Base-by-base conservation (phyloP, 23 tunicate genomes). In the Ascidia mentula region DNA sequence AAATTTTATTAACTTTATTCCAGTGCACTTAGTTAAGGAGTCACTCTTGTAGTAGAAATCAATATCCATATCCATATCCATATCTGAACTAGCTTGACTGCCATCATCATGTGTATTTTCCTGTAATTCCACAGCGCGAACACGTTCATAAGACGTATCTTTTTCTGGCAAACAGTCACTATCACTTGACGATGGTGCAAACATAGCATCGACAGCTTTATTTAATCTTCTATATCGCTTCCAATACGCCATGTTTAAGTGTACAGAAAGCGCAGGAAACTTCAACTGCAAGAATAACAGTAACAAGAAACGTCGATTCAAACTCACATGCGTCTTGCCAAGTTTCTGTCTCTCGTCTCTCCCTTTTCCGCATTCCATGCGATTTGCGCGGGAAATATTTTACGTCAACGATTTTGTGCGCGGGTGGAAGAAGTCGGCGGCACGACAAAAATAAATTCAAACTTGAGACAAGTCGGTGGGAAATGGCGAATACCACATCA, bases 111-210 rank as follows among this genome's bases (percentile, higher is more conserved):
- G 65, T 9, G 7, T 53, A 53, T 9, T 9, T 53, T 53, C 12
- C 1, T 5, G 1, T 5, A 53, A 53, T 9, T 26, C 13, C 65
- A 5, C 65, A 53, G 65, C 13, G 65, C 65, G 65, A 53, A 26
- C 13, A 53, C 13, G 65, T 53, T 53, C 65, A 53, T 53, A 28
- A 53, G 65, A 53, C 65, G 13, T 53, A 53, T 53, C 65, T 53
- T 53, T 53, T 53, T 9, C 65, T 53, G 65, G 24, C 65, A 53
- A 53, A 53, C 65, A 53, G 65, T 53, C 65, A 53, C 65, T 53
- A 53, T 53, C 65, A 53, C 65, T 53, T 53, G 65, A 53, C 24
- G 65, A 53, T 53, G 65, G 65, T 53, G 7, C 65, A 53, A 53
- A 53, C 65, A 53, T 53, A 53, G 65, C 65, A 53, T 53, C 24